Conservation (phyloP, 1,140 invertebrate genomes). For the Drosophila repleta region DNA sequence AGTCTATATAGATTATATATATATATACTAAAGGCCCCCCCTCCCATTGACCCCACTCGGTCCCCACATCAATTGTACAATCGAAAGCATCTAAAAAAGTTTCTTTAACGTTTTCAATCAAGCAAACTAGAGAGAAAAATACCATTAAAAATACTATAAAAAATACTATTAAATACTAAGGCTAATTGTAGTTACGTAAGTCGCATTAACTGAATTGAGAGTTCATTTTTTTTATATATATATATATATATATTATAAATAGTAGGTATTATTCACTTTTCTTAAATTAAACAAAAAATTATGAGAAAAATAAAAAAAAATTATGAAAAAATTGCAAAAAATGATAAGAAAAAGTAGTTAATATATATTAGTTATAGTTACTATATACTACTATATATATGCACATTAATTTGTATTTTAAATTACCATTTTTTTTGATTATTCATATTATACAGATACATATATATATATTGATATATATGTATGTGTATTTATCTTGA, state of each 20-base stretch:
- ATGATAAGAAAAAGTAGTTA: conserved; percentile 8
- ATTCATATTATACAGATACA: neutral
- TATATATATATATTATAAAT: neutral
- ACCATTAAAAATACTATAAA: neutral
- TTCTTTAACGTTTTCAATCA: too few relatives aligned
- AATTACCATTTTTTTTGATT: conserved; percentile 25
- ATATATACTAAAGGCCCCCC: too few relatives aligned
- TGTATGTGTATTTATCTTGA: conserved; percentile 4
- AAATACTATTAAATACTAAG: conserved; percentile 27
- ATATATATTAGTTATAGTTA: conserved; percentile 20
- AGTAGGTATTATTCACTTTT: conserved; percentile 13
- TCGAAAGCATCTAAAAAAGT: too few relatives aligned
- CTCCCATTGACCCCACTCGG: neutral
- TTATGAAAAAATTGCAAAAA: neutral
- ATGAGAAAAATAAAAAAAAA: neutral
- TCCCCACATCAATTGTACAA: neutral
- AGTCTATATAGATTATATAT: neutral
- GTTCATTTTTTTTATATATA: neutral
- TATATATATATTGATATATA: neutral
- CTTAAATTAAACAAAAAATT: neutral
- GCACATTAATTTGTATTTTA: conserved; percentile 17
- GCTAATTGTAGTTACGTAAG: neutral
- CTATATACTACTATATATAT: conserved; percentile 13
- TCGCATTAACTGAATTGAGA: conserved; percentile 3
- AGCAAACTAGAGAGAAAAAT: neutral